phyloP scores from a whole-genome alignment of 2,113 vertebrate genomes.

The Oriolus oriolus region DNA sequence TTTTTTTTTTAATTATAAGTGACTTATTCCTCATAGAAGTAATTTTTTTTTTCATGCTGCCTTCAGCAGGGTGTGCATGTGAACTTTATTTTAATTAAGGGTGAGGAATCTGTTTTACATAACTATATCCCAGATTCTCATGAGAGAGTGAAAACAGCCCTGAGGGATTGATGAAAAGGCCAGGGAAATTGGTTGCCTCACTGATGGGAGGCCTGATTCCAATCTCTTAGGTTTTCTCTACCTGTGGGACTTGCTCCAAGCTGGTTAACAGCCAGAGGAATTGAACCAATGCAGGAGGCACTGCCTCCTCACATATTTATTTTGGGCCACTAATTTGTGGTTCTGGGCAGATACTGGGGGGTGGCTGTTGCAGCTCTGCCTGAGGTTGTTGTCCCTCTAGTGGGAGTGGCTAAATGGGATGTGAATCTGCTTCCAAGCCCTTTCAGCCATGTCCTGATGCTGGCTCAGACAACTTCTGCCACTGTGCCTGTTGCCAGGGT shows the following conservation, averaged over 20 bases:
- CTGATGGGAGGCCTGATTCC: background rate
- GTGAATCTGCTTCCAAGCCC: background rate
- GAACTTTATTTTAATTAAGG: slow-evolving; percentile 59
- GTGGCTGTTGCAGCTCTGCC: background rate
- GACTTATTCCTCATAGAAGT: background rate
- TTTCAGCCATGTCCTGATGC: background rate
- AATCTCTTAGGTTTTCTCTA: background rate
- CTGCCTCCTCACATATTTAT: background rate
- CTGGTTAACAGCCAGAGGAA: background rate
- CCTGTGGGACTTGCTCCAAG: background rate
- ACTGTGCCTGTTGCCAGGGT: fast-evolving
- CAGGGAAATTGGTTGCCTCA: background rate
- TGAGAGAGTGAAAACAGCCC: slow-evolving; percentile 41
- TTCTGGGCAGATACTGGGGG: background rate
- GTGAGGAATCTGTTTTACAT: slow-evolving; percentile 50
- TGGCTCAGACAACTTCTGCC: background rate
- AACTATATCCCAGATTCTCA: slow-evolving; percentile 22
- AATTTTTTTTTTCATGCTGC: background rate
- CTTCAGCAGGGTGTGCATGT: slow-evolving; percentile 48
- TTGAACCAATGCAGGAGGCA: background rate
- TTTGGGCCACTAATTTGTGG: background rate
- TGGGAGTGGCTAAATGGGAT: background rate
- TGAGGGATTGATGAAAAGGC: background rate
- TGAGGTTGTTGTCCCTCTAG: background rate
- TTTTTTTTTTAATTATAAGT: slow-evolving; percentile 11